Evolutionary conservation across 2,888 invertebrate genomes (phyloP).

Genomic region (Microplitis deprimator): DNA sequence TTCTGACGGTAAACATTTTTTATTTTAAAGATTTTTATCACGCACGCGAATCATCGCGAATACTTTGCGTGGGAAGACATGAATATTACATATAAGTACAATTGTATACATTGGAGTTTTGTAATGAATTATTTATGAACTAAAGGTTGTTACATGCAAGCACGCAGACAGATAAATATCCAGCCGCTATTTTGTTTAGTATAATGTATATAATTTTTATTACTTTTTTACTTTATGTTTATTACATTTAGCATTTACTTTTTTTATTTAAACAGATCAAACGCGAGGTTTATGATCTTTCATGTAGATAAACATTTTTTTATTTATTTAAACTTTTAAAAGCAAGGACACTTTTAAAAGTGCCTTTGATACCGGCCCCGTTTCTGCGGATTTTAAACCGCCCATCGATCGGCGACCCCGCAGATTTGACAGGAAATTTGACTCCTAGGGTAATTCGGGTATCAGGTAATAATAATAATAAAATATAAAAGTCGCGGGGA

Average conservation of each 20-base stretch:
- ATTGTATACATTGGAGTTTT: slow-evolving; percentile 29
- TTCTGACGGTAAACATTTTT: slow-evolving; percentile 11
- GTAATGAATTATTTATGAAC: slow-evolving; percentile 35
- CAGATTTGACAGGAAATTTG: too few species aligned
- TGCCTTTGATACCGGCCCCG: too few species aligned
- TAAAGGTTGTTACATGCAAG: slow-evolving; percentile 27
- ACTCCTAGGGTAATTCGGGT: too few species aligned
- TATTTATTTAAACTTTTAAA: too few species aligned
- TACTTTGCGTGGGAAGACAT: slow-evolving; percentile 31
- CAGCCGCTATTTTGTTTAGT: slow-evolving; percentile 44
- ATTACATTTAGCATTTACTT: neutral
- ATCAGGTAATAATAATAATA: too few species aligned
- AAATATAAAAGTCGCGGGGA: neutral
- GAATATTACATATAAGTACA: slow-evolving; percentile 38
- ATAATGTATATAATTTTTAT: slow-evolving; percentile 17
- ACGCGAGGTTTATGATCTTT: neutral
- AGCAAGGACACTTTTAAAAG: too few species aligned
- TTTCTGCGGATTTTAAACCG: too few species aligned
- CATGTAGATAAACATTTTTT: neutral
- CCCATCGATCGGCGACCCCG: too few species aligned
- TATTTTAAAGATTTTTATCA: slow-evolving; percentile 24
- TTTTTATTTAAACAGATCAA: neutral
- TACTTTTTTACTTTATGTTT: neutral
- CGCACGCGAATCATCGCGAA: slow-evolving; percentile 29
- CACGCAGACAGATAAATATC: slow-evolving; percentile 50